Conservation (phyloP, 2,888 invertebrate species). For the Teleogryllus oceanicus region DNA sequence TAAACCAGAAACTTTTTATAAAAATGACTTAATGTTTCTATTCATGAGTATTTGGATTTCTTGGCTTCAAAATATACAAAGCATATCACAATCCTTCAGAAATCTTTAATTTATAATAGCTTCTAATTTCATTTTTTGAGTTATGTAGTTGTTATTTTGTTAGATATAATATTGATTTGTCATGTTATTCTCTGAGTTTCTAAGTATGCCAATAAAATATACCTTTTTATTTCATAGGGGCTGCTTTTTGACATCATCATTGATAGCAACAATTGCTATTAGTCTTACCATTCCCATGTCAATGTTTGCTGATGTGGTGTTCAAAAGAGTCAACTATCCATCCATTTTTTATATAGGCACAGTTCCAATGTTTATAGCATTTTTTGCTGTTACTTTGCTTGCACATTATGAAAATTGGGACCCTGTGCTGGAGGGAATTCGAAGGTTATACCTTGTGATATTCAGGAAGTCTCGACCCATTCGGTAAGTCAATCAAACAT, state of each 20-base stretch:
- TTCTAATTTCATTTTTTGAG: too few relatives aligned
- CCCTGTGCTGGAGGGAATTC: conserved; percentile 62
- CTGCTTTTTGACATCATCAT: conserved; percentile 86
- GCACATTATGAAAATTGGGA: conserved; percentile 80
- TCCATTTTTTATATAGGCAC: conserved; percentile 73
- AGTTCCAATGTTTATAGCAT: conserved; percentile 71
- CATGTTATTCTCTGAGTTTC: too few relatives aligned
- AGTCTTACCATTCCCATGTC: conserved; percentile 86
- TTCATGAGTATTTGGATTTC: too few relatives aligned
- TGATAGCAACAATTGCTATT: conserved; percentile 82
- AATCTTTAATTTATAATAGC: too few relatives aligned
- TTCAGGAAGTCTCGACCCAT: conserved; percentile 51
- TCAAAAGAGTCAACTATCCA: conserved; percentile 65
- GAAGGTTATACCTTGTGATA: conserved; percentile 52
- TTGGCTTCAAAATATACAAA: too few relatives aligned
- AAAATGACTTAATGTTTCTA: too few relatives aligned
- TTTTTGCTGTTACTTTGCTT: conserved; percentile 65
- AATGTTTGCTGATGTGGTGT: conserved; percentile 75
- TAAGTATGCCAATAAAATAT: too few relatives aligned
- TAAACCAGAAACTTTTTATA: too few relatives aligned
- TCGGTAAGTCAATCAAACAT: conserved; percentile 47
- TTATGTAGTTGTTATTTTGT: too few relatives aligned
- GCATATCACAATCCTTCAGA: too few relatives aligned
- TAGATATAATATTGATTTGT: too few relatives aligned
- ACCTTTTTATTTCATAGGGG: conserved; percentile 63